Conservation (phyloP, 2,888 invertebrate genomes). For the Phorcus lineatus region DNA sequence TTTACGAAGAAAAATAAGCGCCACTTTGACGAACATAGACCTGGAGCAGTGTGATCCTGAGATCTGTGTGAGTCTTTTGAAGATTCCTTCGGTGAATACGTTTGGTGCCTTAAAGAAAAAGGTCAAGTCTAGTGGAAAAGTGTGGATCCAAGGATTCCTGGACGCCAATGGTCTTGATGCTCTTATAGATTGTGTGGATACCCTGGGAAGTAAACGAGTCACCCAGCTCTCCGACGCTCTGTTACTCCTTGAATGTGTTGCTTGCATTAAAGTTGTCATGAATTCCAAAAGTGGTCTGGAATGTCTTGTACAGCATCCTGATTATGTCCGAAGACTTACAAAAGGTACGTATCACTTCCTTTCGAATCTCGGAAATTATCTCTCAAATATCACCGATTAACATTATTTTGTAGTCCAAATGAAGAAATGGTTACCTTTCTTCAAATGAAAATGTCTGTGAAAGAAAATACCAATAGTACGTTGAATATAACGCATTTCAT, state of each 20-base stretch:
- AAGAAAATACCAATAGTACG: too few relatives aligned
- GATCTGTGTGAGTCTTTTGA: constrained; percentile 58
- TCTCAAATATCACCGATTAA: too few relatives aligned
- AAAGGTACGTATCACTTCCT: constrained; percentile 78
- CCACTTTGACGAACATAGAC: constrained; percentile 55
- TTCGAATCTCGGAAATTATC: too few relatives aligned
- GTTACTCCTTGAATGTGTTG: constrained; percentile 70
- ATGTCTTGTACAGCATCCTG: constrained; percentile 94
- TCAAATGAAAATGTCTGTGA: too few relatives aligned
- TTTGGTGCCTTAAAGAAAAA: constrained; percentile 66
- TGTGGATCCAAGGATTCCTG: constrained; percentile 72
- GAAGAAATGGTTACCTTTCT: too few relatives aligned
- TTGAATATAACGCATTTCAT: too few relatives aligned
- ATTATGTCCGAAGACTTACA: constrained; percentile 92
- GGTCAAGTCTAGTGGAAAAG: constrained; percentile 56
- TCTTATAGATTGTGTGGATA: constrained; percentile 67
- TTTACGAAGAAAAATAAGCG: constrained; percentile 51
- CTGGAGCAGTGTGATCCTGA: constrained; percentile 64
- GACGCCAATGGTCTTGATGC: constrained; percentile 65
- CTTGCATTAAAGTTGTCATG: constrained; percentile 79
- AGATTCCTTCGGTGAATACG: constrained; percentile 57
- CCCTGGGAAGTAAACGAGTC: constrained; percentile 64
- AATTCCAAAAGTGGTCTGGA: constrained; percentile 95
- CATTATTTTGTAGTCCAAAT: too few relatives aligned
- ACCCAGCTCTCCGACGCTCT: constrained; percentile 70